Conservation (phyloP, 35 echinoderm and acorn worm species). For the Hemicentrotus pulcherrimus region DNA sequence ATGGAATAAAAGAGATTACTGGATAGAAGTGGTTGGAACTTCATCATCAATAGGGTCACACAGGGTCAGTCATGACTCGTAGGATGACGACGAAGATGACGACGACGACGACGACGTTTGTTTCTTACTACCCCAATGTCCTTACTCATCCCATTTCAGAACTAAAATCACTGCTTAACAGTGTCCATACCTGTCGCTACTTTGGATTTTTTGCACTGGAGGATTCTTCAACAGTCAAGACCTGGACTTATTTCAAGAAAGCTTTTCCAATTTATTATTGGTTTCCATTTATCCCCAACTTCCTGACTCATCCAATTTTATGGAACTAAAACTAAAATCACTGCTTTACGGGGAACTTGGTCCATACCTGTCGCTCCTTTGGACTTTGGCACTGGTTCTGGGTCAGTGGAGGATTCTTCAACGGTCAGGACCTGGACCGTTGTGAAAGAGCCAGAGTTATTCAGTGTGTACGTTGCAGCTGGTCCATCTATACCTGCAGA, state of each 20-base stretch:
- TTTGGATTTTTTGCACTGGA: conserved; percentile 74
- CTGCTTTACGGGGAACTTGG: background rate
- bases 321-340: no score
- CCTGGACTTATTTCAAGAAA: conserved; percentile 57
- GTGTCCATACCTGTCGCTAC: conserved; percentile 79
- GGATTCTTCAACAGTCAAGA: conserved; percentile 78
- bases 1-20: no score
- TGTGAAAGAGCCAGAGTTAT: conserved; percentile 79
- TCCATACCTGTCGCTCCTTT: conserved; percentile 88
- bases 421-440: conserved; percentile 95
- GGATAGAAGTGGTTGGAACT: no score
- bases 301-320: background rate
- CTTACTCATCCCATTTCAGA: background rate
- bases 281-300: background rate
- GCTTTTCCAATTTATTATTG: no score
- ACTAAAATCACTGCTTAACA: no score
- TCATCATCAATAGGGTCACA: no score
- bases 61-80: no score
- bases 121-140: background rate
- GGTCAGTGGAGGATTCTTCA: conserved; percentile 69
- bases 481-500: conserved; percentile 89
- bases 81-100: no score
- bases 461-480: conserved; percentile 77
- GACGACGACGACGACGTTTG: no score
- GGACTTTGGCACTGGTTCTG: conserved; percentile 65